A percentile compares a stretch with the other conserved stretches of the same genome.
These are phyloP conservation scores for Hydrocynus forskahlii DNA, from an alignment of 2,797 vertebrate genomes.

Conservation along the genomic window DNA sequence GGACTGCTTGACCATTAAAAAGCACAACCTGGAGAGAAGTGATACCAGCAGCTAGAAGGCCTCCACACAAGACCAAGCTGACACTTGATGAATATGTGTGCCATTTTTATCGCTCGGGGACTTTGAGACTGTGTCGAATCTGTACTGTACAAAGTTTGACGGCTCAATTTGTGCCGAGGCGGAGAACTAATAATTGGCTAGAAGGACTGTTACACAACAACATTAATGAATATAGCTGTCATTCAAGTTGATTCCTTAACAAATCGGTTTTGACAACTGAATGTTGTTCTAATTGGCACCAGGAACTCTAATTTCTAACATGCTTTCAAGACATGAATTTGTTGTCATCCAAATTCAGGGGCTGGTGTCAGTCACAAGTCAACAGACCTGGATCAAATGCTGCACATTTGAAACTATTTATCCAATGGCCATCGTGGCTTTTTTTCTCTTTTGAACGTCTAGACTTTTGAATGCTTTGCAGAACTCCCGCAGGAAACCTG, in stretches of 20 bases:
- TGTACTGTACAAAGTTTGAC: slow-evolving; percentile 37
- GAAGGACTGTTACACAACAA: slow-evolving; percentile 47
- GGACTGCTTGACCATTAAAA: not conserved
- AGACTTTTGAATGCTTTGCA: slow-evolving; percentile 17
- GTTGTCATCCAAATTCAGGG: slow-evolving; percentile 44
- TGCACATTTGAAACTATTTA: slow-evolving; percentile 42
- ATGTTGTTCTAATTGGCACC: slow-evolving; percentile 53
- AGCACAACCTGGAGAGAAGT: not conserved
- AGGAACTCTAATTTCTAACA: slow-evolving; percentile 41
- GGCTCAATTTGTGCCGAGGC: slow-evolving; percentile 37
- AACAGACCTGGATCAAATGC: slow-evolving; percentile 47
- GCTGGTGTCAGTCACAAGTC: slow-evolving; percentile 37
- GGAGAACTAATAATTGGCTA: slow-evolving; percentile 51
- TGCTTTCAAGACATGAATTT: slow-evolving; percentile 40
- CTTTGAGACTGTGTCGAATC: slow-evolving; percentile 34
- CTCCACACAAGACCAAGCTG: not conserved
- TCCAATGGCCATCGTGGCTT: slow-evolving; percentile 15
- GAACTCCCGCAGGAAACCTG: not conserved
- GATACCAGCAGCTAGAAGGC: not conserved
- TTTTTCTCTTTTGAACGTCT: slow-evolving; percentile 12
- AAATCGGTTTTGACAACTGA: slow-evolving; percentile 58
- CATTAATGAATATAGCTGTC: slow-evolving; percentile 55
- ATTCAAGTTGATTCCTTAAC: slow-evolving; percentile 47
- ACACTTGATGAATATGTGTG: slow-evolving; percentile 32
- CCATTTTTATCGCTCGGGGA: slow-evolving; percentile 18